These are phyloP conservation scores for Pristionchus japonicus DNA, from an alignment of 2,888 invertebrate species.

Conservation along the genomic window DNA sequence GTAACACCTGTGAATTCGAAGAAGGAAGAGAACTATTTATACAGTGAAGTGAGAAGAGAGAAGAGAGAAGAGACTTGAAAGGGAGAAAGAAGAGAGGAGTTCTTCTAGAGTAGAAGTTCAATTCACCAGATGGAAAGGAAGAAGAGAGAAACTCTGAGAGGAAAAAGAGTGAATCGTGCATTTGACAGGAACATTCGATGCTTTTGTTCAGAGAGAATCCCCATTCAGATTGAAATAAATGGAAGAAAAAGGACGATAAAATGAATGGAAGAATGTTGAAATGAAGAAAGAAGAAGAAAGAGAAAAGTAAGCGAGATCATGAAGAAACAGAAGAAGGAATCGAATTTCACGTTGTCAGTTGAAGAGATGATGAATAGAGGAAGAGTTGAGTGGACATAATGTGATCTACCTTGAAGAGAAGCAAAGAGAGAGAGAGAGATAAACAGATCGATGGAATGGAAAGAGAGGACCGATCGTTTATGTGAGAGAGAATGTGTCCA, in stretches of 20 bases:
- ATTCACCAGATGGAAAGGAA: neutral
- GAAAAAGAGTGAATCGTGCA: slow-evolving; percentile 2
- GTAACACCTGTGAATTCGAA: neutral
- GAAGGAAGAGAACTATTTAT: neutral
- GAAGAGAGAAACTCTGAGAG: neutral
- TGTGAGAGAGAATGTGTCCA: neutral
- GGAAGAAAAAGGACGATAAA: neutral
- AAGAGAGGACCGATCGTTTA: neutral
- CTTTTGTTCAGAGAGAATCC: neutral
- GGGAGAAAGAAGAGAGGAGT: neutral
- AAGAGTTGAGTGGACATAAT: slow-evolving; percentile 2
- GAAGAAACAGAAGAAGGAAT: neutral
- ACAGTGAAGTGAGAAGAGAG: neutral
- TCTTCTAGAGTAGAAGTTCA: neutral
- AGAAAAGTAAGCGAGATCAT: neutral
- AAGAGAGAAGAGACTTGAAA: neutral
- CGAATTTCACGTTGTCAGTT: slow-evolving; percentile 12
- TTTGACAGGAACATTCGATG: neutral
- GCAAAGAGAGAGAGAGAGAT: neutral
- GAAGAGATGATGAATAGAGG: neutral
- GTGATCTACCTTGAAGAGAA: neutral
- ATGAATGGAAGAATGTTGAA: neutral
- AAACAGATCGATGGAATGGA: neutral
- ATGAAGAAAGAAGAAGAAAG: slow-evolving; percentile 9
- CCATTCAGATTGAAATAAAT: neutral